A percentile compares a stretch with the other conserved stretches of the same genome.
Conservation (phyloP, 1,140 invertebrate genomes). For the Limonius californicus region DNA sequence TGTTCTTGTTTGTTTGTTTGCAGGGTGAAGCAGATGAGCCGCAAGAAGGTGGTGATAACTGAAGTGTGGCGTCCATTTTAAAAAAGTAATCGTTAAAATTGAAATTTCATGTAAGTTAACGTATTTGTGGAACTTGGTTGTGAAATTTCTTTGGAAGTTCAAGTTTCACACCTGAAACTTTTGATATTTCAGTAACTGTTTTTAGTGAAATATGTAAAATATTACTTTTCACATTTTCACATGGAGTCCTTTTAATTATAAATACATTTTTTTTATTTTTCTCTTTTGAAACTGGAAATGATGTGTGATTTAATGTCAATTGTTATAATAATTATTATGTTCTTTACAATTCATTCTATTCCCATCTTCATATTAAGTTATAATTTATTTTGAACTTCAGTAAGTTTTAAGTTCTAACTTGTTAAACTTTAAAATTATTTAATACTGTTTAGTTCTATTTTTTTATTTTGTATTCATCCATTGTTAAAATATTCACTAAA, state of each 20-base stretch:
- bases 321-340: conserved; percentile 12
- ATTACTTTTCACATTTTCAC: conserved; percentile 47
- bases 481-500: conserved; percentile 34
- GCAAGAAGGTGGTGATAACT: conserved; percentile 48
- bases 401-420: conserved; percentile 36
- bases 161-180: conserved; percentile 46
- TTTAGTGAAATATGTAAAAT: conserved; percentile 48
- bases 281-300: conserved; percentile 6
- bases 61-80: conserved; percentile 46
- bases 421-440: conserved; percentile 47
- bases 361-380: conserved; percentile 17
- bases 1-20: no score
- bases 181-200: conserved; percentile 49
- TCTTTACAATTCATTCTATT: neutral
- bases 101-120: conserved; percentile 51
- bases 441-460: conserved; percentile 44
- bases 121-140: conserved; percentile 49
- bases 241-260: conserved; percentile 29
- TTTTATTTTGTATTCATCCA: conserved; percentile 42
- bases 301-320: conserved; percentile 46
- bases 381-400: conserved; percentile 41
- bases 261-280: neutral
- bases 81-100: conserved; percentile 48
- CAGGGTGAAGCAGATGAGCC: conserved; percentile 48
- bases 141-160: conserved; percentile 46